Base-by-base conservation (phyloP, 92 coral and sea anemone species). In the Phenganax stokvisi region DNA sequence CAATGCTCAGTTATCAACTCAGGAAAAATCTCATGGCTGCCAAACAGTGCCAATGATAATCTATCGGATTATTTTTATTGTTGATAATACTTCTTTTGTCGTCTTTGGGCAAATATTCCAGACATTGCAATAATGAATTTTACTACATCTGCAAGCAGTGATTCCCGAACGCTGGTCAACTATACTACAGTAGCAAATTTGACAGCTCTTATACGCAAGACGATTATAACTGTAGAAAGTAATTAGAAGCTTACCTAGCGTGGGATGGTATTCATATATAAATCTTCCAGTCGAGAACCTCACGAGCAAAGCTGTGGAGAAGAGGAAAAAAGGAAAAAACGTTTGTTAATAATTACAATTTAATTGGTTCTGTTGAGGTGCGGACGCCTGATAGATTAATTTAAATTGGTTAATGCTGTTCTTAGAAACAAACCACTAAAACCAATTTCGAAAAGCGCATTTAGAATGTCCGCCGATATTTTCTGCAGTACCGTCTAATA, bases 261-360 rank as follows among this genome's bases (percentile, higher is more conserved):
- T 87, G 10, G 97, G 97, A 72, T 91, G 91, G 62, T 91, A 91
- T 71, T 91, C 97, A 73, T 91, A 92, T 61, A 91, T 91, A 65
- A 89, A 91, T 37, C 97, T 72, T 54, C 97, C 97, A 2, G 97
- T 91, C 11, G 91, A 72, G 82, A 91, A 91, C 37, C 97, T 87
- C 53, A 91, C 97, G 74, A 91, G 85, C 17, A 91, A 82, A 31
- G 97, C 97, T 91, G 83, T 30, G 62, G 62, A 37, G 3, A 37
- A 79, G n/a, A 51, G 53, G 70, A 77, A 77, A 83, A 70, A 16
- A 9, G 59, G 68, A 54, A 30, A 27, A 57, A 47, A 62, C 27
- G 37, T 11, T 52, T 79, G 51, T 53, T 20, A 30, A 15, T 65
- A 79, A 79, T 63, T 64, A 47, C 54, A 52, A 17, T 51, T 52